Evolutionary conservation across 2,113 vertebrate genomes (phyloP).

Genomic region (Gallinago jamesoni): DNA sequence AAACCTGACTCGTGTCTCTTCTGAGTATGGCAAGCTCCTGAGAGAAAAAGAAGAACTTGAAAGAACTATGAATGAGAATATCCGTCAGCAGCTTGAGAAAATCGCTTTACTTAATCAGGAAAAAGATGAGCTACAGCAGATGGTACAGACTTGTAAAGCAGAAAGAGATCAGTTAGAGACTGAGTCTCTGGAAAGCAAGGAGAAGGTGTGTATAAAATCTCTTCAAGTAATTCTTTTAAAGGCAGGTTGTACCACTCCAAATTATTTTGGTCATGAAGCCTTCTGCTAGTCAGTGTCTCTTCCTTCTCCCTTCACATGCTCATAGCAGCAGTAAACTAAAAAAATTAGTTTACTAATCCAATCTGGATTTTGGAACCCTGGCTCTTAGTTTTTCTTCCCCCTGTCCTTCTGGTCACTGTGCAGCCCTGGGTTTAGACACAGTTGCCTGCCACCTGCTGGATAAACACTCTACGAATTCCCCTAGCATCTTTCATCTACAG

Average conservation of each 20-base stretch:
- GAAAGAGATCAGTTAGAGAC: conserved; percentile 46
- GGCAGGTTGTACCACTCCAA: background rate
- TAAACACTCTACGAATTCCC: background rate
- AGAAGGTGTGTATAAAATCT: conserved; percentile 32
- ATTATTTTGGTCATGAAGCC: background rate
- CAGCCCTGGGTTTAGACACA: background rate
- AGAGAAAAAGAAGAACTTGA: conserved; percentile 13
- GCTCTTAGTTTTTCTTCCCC: background rate
- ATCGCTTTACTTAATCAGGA: conserved; percentile 37
- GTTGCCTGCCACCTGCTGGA: background rate
- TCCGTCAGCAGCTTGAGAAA: conserved; percentile 33
- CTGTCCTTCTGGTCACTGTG: too few species aligned
- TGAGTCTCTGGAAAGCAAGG: conserved; percentile 42
- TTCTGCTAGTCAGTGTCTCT: background rate
- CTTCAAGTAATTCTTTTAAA: background rate
- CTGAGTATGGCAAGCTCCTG: background rate
- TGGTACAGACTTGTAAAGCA: conserved; percentile 13
- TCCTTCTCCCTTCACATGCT: background rate
- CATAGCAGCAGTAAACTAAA: background rate
- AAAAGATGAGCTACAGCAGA: conserved; percentile 47
- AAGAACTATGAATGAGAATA: background rate
- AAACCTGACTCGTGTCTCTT: background rate
- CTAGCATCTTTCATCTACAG: background rate
- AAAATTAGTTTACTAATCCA: background rate
- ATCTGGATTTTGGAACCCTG: background rate